These are phyloP conservation scores for Trissoscelio sp. DNA, from an alignment of 2,888 invertebrate genomes.

Conservation along the genomic window DNA sequence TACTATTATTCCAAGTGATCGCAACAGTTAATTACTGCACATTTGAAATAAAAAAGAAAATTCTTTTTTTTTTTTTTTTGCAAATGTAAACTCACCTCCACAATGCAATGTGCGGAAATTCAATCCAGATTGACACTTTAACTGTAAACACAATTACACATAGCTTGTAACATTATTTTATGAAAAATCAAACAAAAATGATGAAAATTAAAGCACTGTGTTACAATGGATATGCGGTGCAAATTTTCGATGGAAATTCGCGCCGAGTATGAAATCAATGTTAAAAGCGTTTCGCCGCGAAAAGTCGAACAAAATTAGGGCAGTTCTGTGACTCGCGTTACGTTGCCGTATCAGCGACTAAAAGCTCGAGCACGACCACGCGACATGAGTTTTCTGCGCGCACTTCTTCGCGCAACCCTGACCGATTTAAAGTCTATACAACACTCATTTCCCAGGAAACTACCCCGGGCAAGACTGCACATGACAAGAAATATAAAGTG, in stretches of 20 bases:
- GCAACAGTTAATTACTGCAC: too few species aligned
- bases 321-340: slow-evolving; percentile 45
- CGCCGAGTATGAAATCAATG: slow-evolving; percentile 14
- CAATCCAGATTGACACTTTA: too few species aligned
- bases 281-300: not conserved
- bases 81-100: too few species aligned
- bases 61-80: too few species aligned
- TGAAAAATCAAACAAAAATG: too few species aligned
- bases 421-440: slow-evolving; percentile 38
- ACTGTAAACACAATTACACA: too few species aligned
- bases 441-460: slow-evolving; percentile 26
- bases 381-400: slow-evolving; percentile 53
- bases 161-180: too few species aligned
- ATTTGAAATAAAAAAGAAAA: too few species aligned
- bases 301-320: slow-evolving; percentile 10
- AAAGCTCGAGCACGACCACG: slow-evolving; percentile 53
- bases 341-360: slow-evolving; percentile 57
- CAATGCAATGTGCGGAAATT: too few species aligned
- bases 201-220: too few species aligned
- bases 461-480: slow-evolving; percentile 16
- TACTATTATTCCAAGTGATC: not conserved
- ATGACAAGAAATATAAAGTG: not conserved
- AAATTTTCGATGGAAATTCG: not conserved
- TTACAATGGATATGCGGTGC: too few species aligned
- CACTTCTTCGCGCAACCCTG: slow-evolving; percentile 53